Conservation (phyloP, 30 jellyfish, hydroid and myxozoan genomes). For the Turritopsis rubra region DNA sequence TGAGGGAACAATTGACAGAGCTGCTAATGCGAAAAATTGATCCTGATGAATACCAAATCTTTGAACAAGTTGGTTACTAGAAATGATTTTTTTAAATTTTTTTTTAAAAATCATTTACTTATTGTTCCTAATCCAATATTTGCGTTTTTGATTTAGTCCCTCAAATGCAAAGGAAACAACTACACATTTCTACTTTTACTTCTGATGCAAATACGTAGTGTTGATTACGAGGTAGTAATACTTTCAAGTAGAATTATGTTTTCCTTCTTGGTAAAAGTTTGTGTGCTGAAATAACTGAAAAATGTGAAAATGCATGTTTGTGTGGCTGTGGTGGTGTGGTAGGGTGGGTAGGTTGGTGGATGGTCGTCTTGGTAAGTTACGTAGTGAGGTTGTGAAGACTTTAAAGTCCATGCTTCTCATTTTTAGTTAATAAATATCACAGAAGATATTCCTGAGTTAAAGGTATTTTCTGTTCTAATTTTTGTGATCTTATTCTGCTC, state of each 20-base stretch:
- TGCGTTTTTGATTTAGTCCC: not conserved
- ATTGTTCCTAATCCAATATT: no score
- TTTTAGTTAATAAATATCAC: not conserved
- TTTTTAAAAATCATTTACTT: no score
- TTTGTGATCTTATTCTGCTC: not conserved
- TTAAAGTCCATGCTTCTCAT: not conserved
- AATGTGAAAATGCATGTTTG: no score
- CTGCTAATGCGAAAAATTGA: not conserved
- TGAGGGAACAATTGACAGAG: slow-evolving; percentile 2
- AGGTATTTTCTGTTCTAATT: not conserved
- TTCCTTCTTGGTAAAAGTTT: not conserved
- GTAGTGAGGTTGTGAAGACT: not conserved
- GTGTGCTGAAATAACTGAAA: no score
- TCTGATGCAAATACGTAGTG: not conserved
- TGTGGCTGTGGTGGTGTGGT: no score
- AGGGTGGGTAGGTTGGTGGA: no score
- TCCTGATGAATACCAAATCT: not conserved
- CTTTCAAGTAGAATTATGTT: no score
- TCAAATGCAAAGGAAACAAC: not conserved
- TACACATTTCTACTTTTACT: not conserved
- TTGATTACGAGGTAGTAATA: not conserved
- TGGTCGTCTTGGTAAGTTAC: not conserved
- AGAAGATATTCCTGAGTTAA: not conserved
- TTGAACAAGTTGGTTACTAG: not conserved
- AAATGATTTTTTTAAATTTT: not conserved